These are phyloP conservation scores for Solenopsis fugax DNA, from an alignment of 1,140 invertebrate species.

Conservation along the genomic window DNA sequence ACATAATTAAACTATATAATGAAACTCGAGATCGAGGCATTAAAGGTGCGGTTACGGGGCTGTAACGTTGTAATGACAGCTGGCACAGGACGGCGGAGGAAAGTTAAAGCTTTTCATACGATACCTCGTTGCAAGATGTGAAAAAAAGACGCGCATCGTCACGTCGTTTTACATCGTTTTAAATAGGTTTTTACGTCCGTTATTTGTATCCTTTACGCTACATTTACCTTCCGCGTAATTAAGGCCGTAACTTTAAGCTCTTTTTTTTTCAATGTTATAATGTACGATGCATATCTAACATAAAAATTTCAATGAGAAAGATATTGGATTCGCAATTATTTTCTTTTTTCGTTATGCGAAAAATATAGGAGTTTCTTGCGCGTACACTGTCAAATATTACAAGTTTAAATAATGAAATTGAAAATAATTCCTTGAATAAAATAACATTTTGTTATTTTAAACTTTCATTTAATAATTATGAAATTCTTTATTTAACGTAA, in stretches of 20 bases:
- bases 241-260: not conserved
- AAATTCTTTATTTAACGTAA: too few relatives aligned
- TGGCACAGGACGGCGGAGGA: not conserved
- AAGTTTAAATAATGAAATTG: too few relatives aligned
- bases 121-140: not conserved
- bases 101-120: not conserved
- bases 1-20: conserved; percentile 51
- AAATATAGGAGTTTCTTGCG: not conserved
- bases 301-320: not conserved
- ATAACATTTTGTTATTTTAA: too few relatives aligned
- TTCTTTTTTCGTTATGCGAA: not conserved
- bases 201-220: not conserved
- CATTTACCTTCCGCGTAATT: not conserved
- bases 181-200: not conserved
- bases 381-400: too few relatives aligned
- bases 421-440: too few relatives aligned
- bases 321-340: too few relatives aligned
- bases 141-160: not conserved
- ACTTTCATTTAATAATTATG: too few relatives aligned
- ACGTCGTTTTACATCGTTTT: conserved; percentile 7
- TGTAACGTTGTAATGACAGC: conserved; percentile 33
- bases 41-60: conserved; percentile 23
- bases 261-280: not conserved
- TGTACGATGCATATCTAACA: too few relatives aligned
- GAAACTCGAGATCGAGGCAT: conserved; percentile 42